phyloP scores from a whole-genome alignment of 2,888 invertebrate species.

The Orthosia incerta region DNA sequence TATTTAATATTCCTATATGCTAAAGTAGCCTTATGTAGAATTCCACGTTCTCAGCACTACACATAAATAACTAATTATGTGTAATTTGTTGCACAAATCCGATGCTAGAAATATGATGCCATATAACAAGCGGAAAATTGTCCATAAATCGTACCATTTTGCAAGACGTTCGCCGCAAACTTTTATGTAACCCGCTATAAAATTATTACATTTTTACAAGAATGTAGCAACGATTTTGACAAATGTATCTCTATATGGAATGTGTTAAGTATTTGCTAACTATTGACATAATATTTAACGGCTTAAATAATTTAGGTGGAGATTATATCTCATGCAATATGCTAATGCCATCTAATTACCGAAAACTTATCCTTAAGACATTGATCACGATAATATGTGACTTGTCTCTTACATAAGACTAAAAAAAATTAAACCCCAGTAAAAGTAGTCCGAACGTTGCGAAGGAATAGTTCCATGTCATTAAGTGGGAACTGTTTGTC shows the following conservation, averaged over 20 bases:
- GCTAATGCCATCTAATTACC: constrained; percentile 88
- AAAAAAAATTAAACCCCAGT: constrained; percentile 76
- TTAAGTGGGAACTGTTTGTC: constrained; percentile 57
- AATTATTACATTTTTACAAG: constrained; percentile 51
- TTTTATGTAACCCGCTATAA: constrained; percentile 46
- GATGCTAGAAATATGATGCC: constrained; percentile 37
- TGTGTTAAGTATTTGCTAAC: constrained; percentile 61
- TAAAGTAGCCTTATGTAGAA: constrained; percentile 30
- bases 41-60: constrained; percentile 22
- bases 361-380: constrained; percentile 85
- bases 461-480: constrained; percentile 68
- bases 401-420: constrained; percentile 79
- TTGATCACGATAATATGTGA: constrained; percentile 86
- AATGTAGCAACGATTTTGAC: constrained; percentile 61
- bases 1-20: constrained; percentile 29
- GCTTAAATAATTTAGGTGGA: constrained; percentile 55
- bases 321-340: constrained; percentile 78
- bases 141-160: constrained; percentile 47
- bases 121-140: constrained; percentile 49
- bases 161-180: constrained; percentile 29
- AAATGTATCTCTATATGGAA: constrained; percentile 52
- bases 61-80: constrained; percentile 42
- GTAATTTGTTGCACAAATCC: constrained; percentile 43
- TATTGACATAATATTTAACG: constrained; percentile 56
- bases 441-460: constrained; percentile 79